phyloP scores from a whole-genome alignment of 1,140 invertebrate species.

The Cydia splendana region DNA sequence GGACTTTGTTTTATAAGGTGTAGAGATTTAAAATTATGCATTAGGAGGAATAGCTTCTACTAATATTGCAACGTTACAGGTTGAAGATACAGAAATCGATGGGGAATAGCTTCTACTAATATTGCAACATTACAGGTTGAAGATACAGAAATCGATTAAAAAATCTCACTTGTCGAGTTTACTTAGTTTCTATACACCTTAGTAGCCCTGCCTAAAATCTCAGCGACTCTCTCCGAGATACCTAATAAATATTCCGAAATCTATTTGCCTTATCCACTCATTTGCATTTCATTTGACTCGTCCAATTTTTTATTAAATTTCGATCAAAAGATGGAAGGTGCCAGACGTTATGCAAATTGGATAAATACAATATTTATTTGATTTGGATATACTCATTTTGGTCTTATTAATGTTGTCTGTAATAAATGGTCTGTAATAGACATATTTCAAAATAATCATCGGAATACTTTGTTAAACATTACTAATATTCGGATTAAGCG shows the following conservation, averaged over 20 bases:
- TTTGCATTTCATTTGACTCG: constrained; percentile 26
- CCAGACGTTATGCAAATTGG: constrained; percentile 4
- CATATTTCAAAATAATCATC: no score
- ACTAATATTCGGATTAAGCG: not conserved
- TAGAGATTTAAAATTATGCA: no score
- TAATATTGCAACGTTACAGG: no score
- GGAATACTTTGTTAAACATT: not conserved
- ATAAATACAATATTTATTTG: not conserved
- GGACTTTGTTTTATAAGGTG: no score
- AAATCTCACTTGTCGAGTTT: no score
- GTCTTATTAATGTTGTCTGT: not conserved
- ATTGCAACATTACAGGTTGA: no score
- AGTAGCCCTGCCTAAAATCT: constrained; percentile 14
- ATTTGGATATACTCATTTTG: not conserved
- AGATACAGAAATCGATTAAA: no score
- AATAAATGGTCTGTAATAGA: no score
- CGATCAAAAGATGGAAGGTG: constrained; percentile 1
- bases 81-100: no score
- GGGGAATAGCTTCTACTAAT: no score
- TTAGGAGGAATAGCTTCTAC: no score
- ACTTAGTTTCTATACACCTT: not conserved
- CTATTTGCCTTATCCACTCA: constrained; percentile 30
- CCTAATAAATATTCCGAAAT: constrained; percentile 31
- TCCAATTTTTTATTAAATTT: constrained; percentile 18
- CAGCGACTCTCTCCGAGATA: not conserved